Evolutionary conservation across 1,140 invertebrate genomes (phyloP), one percentile per base, ranked within the genome.

Genomic region (Littorina saxatilis): DNA sequence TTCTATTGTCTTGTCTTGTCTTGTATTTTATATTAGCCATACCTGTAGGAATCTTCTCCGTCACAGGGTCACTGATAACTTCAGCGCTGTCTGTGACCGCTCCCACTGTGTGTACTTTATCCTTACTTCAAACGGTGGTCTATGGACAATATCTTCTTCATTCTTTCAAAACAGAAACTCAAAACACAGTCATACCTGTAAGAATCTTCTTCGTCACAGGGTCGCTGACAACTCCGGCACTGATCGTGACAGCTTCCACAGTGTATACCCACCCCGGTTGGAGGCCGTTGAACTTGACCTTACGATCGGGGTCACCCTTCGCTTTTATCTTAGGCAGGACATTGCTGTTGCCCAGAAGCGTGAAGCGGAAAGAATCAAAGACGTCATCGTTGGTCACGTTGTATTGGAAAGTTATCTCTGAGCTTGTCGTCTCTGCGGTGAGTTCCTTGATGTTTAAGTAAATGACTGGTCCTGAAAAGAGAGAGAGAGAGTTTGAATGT

Each of bases 281-380:
- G 27, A 91, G 84, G 29, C 79, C 80, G 37, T 72, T 73, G 80
- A 90, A 90, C 23, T 39, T 55, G 4, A 90, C 86, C 27, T 32
- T n/a, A 7, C 72, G 83, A 13, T 84, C 43, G 1, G 40, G 20
- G 47, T 85, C 86, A 29, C 15, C 15, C 76, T 86, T 88, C 68
- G 68, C 76, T 47, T 85, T 86, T 13, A 63, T 81, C 23, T 86
- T 79, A 11, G 81, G 61, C n/a, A 72, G 35, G 29, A 37, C 39
- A 15, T 32, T 55, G n/a, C 40, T 7, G 9, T 43, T 73, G 1
- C 50, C 72, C 23, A 39, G 27, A 50, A 90, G 23, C 58, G 76
- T 83, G 79, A 90, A 90, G 1, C 74, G 13, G 23, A 88, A 85
- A n/a, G 85, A 58, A 66, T 88, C 85, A 85, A 88, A 90, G 27